Conservation (phyloP, 2,113 vertebrate genomes). For the Semnornis frantzii region DNA sequence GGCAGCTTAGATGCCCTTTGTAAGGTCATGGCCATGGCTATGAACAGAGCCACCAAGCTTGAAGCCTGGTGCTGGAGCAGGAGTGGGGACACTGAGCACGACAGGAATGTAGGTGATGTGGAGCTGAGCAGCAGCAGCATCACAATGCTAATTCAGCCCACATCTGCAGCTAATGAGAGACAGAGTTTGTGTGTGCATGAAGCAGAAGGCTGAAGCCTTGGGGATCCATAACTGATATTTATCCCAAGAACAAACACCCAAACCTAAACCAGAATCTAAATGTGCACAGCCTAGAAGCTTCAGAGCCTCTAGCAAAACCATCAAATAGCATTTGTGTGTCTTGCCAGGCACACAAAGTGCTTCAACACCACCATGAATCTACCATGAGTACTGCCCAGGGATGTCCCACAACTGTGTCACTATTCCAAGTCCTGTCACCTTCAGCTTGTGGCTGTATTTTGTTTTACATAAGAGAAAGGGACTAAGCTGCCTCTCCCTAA, state of each 20-base stretch:
- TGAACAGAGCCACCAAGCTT: neutral
- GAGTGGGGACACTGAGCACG: neutral
- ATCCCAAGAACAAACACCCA: neutral
- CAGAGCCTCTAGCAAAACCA: neutral
- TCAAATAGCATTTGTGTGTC: neutral
- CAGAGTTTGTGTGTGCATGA: neutral
- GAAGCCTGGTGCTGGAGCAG: accelerated
- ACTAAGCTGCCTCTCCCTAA: neutral
- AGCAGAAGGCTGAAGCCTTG: neutral
- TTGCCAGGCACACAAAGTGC: neutral
- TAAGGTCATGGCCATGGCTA: neutral
- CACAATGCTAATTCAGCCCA: neutral
- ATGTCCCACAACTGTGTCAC: neutral
- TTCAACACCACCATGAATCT: neutral
- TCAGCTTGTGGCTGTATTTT: neutral
- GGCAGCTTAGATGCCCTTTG: neutral
- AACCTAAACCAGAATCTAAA: neutral
- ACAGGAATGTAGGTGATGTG: neutral
- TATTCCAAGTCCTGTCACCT: accelerated
- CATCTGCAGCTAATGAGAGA: neutral
- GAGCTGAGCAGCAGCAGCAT: neutral
- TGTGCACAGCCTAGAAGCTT: neutral
- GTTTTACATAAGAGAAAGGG: neutral
- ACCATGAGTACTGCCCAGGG: neutral
- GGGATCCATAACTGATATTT: neutral